Evolutionary conservation across 2,888 invertebrate genomes (phyloP), one percentile per base, ranked within the genome.

Genomic region (Acanthosepion esculentum): DNA sequence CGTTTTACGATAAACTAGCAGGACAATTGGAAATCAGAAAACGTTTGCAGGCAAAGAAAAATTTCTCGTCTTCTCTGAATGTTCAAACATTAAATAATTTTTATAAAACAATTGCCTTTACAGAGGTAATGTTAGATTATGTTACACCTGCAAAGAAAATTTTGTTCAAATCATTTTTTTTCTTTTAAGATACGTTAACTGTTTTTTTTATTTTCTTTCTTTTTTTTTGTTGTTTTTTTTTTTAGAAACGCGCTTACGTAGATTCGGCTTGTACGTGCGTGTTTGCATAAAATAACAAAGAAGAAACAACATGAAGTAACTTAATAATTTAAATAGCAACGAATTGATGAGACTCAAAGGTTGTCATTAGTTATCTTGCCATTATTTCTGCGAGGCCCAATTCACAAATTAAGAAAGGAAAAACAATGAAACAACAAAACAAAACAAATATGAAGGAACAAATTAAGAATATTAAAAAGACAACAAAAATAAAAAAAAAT

Each of bases 81-180:
- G 23, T 20, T 59, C 12, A 8, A 55, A 15, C 20, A 20, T 59
- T 59, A 59, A 59, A 59, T 59, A 59, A 59, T 59, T 59, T 23
- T 59, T 59, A 59, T 59, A 59, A 59, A 59, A 59, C 59, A 59
- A 23, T 59, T 23, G 55, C 20, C 23, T 59, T 59, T 59, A 59
- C 26, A 29, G 29, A 78, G n/a, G 26, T n/a, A 29, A 78, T 12
- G 33, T 78, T 78, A 33, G 78, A 78, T 78, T 15, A 78, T 33
- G n/a, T 78, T 78, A 78, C 78, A n/a, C n/a, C n/a, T 78, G n/a
- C 78, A 78, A 78, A 78, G 78, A 33, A 78, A 78, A 78, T 78
- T 10, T n/a, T 8, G n/a, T n/a, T 15, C n/a, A n/a, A 33, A 78
- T n/a, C 78, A 78, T 33, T 78, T 15, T 33, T n/a, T 33, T 78